phyloP scores from a whole-genome alignment of 2,888 invertebrate species.

The Athalia cordata region DNA sequence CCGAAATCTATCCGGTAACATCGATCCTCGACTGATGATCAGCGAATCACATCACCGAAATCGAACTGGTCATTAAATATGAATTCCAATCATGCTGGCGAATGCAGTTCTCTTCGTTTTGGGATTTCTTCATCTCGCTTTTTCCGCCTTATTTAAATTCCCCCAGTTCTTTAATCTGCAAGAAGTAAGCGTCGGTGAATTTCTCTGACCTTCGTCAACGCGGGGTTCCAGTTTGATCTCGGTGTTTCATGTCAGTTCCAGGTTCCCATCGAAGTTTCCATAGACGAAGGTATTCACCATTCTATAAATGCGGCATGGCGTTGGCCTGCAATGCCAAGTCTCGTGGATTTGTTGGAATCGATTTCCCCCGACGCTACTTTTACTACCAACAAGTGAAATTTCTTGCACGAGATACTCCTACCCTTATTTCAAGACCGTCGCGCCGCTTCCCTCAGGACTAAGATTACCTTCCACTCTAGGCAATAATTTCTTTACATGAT shows the following conservation, averaged over 20 bases:
- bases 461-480: conserved; percentile 2
- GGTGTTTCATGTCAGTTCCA: conserved; percentile 17
- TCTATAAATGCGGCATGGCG: background rate
- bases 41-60: too few relatives aligned
- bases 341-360: background rate
- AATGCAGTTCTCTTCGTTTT: too few relatives aligned
- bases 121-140: background rate
- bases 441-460: background rate
- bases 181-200: background rate
- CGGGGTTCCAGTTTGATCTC: conserved; percentile 3
- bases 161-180: conserved; percentile 12
- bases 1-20: too few relatives aligned
- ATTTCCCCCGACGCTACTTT: conserved; percentile 33
- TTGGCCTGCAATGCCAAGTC: background rate
- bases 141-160: background rate
- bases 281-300: too few relatives aligned
- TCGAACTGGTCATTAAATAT: too few relatives aligned
- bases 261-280: conserved; percentile 7
- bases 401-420: background rate
- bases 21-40: too few relatives aligned
- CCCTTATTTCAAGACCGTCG: background rate
- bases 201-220: conserved; percentile 9
- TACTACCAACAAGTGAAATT: conserved; percentile 21
- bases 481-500: background rate
- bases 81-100: too few relatives aligned